Base-by-base conservation (phyloP, 1,140 invertebrate genomes). In the Anadara kagoshimensis region DNA sequence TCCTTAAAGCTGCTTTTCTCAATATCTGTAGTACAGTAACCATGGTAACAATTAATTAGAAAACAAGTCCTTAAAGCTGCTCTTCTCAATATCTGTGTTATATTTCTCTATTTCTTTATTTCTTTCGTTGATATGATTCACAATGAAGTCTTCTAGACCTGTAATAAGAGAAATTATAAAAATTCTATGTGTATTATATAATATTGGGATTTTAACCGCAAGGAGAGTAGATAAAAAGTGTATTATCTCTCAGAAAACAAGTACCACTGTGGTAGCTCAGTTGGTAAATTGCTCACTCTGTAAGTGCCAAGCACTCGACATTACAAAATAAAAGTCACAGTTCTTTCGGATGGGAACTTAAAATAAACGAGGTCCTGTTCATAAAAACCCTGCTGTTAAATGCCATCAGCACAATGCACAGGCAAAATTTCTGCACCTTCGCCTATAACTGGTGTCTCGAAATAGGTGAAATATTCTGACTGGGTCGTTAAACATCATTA, bases 71-170 rank as follows among this genome's bases (percentile, higher is more conserved):
- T 72, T 69, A 67, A 78, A 86, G 18, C 68, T 76, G 26, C 69
- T 72, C 11, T 76, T 56, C n/a, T 61, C 57, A 49, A 75, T 59
- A 45, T 85, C 83, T 1, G 61, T 59, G 68, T 86, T 86, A 73
- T 74, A 81, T 26, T 75, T 73, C 41, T 74, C 61, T 14, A 85
- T 78, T 22, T 82, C 81, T 58, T 73, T 69, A 61, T 86, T 86
- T 61, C 73, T 84, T 5, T 73, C 47, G n/a, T 76, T 68, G 0
- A 86, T 29, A 62, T 83, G 84, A 12, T 67, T 70, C 22, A 61
- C 26, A 26, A 86, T 63, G 64, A 85, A 85, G 1, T 80, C 71
- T 20, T 86, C 82, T 51, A 86, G 65, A 63, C 64, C 85, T 86
- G 54, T 43, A 63, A 63, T 53, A 41, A 78, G 16, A 58, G 7